Conservation (phyloP, 2,888 invertebrate genomes). For the Clitarchus hookeri region DNA sequence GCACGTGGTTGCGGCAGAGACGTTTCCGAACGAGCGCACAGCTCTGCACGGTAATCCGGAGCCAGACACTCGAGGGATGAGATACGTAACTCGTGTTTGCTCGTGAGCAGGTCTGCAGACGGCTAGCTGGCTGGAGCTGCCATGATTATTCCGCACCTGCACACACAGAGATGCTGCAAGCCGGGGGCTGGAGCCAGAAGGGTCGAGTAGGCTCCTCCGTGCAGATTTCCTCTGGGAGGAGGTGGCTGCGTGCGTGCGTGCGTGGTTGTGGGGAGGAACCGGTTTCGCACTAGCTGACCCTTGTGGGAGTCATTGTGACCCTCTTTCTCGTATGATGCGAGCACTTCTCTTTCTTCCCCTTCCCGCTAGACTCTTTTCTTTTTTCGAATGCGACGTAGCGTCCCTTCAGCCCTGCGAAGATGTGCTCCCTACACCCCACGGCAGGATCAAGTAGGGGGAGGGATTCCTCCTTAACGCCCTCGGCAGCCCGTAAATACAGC, state of each 20-base stretch:
- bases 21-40: too few relatives aligned
- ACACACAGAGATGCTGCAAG: background rate
- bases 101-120: background rate
- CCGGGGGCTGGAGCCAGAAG: background rate
- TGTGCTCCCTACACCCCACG: background rate
- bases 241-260: background rate
- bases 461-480: background rate
- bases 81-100: background rate
- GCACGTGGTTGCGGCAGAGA: too few relatives aligned
- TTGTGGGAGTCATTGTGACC: constrained; percentile 14
- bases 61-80: background rate
- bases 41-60: too few relatives aligned
- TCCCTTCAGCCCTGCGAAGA: background rate
- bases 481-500: too few relatives aligned
- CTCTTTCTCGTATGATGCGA: background rate
- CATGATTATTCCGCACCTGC: background rate
- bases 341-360: background rate
- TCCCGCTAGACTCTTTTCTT: background rate
- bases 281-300: background rate
- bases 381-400: background rate
- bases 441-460: background rate
- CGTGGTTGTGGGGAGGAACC: background rate
- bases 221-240: constrained; percentile 14
- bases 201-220: background rate
- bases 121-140: background rate